A percentile compares a stretch with the other conserved stretches of the same genome.
phyloP scores from a whole-genome alignment of 2,113 vertebrate species.

The Phaetusa simplex region DNA sequence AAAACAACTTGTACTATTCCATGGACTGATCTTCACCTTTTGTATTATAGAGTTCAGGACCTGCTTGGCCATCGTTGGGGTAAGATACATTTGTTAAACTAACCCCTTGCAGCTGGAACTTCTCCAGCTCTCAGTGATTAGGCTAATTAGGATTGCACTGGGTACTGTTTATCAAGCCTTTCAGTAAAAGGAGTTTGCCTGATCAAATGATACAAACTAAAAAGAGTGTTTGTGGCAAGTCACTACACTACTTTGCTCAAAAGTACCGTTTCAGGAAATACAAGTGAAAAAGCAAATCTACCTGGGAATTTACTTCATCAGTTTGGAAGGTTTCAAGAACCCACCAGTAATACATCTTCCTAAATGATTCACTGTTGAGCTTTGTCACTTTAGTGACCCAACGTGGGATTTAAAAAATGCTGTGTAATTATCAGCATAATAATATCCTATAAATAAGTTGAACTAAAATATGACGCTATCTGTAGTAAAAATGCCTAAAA shows the following conservation, averaged over 20 bases:
- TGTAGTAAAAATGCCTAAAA: not conserved
- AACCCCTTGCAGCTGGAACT: not conserved
- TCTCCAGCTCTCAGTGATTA: not conserved
- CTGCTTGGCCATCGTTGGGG: not conserved
- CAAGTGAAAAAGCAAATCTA: not conserved
- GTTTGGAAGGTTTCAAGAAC: not conserved
- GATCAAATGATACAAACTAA: not conserved
- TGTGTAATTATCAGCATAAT: not conserved
- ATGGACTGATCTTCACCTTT: not conserved
- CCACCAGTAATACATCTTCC: not conserved
- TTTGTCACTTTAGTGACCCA: not conserved
- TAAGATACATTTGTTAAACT: not conserved
- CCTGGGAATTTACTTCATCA: not conserved
- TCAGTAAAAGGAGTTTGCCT: not conserved
- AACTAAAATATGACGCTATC: not conserved
- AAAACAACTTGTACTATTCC: not conserved
- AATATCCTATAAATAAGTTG: not conserved
- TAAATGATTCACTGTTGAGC: not conserved
- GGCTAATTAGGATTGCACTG: not conserved
- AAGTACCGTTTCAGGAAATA: not conserved
- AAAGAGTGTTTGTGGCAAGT: not conserved
- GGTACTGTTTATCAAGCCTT: not conserved
- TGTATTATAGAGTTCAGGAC: not conserved
- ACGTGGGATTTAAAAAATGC: not conserved
- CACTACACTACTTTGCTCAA: not conserved